Base-by-base conservation (phyloP, 2,888 invertebrate genomes). In the Sinohyriopsis cumingii region DNA sequence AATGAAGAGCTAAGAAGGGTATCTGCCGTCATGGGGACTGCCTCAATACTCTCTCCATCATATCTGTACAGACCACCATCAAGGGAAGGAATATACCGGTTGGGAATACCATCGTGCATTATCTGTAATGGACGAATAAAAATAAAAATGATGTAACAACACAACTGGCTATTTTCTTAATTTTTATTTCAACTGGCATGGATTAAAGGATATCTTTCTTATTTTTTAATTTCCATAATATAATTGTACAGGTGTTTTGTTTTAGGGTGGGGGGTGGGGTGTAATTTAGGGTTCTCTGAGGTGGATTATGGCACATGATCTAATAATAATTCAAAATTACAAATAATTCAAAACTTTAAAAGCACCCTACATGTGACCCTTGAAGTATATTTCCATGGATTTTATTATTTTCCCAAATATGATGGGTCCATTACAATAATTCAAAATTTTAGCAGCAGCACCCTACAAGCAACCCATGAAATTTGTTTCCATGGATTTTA, bases 51-150 rank as follows among this genome's bases (percentile, higher is more conserved):
- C 73, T 95, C 94, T 0, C 96, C 97, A 89, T 97, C 95, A 89
- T 97, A 95, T 89, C 95, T 95, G 91, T 97, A 99, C 64, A 99
- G 92, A 5, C 94, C 94, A 2, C 99, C 99, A 84, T 94, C 95
- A 18, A 99, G 91, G 0, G 98, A 97, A 1, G 98, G 99, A 84
- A 99, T 96, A 87, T 98, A 93, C 63, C 96, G 93, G 12, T 84
- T 84, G 22, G 81, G 81, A 55, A 83, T 75, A 12, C 89, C 89
- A 76, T 88, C 82, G 66, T 81, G 79, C 57, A 75, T 83, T 56
- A 89, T 80, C 89, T 89, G 70, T 12, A 78, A 66, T 33, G 55
- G 61, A 76, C 55, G 59, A 64, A 18, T 59, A 67, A 33, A 67
- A 53, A 12, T 57, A n/a, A 5, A 22, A 22, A n/a, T 22, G 22